Conservation (phyloP, 2,888 invertebrate genomes). For the Eristalinus sepulchralis region DNA sequence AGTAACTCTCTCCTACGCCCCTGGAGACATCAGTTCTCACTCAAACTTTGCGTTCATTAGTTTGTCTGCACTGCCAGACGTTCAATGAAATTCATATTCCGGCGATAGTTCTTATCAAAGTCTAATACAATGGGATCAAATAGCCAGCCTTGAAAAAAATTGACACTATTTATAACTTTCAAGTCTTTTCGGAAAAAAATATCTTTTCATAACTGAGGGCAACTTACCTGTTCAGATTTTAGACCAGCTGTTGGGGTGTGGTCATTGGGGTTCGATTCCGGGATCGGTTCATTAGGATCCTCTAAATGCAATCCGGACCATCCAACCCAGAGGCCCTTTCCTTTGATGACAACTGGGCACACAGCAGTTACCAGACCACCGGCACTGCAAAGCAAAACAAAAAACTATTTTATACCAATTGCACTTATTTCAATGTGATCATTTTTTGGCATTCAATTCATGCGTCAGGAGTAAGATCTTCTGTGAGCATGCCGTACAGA, state of each 20-base stretch:
- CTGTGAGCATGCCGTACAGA: slow-evolving; percentile 10
- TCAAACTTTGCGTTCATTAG: no score
- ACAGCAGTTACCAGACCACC: slow-evolving; percentile 95
- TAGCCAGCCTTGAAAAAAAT: background rate
- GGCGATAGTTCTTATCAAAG: background rate
- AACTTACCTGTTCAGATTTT: slow-evolving; percentile 88
- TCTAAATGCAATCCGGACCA: slow-evolving; percentile 94
- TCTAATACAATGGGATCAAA: background rate
- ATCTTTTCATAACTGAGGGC: no score
- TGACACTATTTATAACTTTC: background rate
- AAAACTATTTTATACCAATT: background rate
- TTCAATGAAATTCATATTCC: background rate
- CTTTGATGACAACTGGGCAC: slow-evolving; percentile 92
- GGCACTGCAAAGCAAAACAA: slow-evolving; percentile 83
- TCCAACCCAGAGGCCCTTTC: slow-evolving; percentile 93
- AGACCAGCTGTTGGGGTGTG: slow-evolving; percentile 93
- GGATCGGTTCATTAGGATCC: slow-evolving; percentile 89
- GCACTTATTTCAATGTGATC: background rate
- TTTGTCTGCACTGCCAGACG: background rate
- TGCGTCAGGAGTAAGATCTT: background rate
- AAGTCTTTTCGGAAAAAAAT: no score
- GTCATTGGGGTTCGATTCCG: slow-evolving; percentile 92
- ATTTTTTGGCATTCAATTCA: background rate
- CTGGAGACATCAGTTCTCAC: no score
- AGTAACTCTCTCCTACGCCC: no score